phyloP scores from a whole-genome alignment of 1,140 invertebrate genomes.

The Drosophila melanica region DNA sequence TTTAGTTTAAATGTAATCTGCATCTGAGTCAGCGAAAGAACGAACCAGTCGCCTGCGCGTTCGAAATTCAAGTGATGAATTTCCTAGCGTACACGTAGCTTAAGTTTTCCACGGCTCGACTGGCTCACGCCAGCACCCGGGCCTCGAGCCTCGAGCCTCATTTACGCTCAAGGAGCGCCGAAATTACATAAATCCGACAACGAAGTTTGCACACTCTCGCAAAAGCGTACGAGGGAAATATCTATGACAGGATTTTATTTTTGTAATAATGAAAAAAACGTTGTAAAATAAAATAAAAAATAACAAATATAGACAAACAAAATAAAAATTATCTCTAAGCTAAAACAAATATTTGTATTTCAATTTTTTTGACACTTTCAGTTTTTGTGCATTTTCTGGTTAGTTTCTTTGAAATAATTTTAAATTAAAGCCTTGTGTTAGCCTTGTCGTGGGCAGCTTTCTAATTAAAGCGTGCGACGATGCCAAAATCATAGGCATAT shows the following conservation, averaged over 20 bases:
- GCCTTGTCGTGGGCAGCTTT: constrained; percentile 26
- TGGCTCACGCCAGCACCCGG: constrained; percentile 50
- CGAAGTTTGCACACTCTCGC: constrained; percentile 24
- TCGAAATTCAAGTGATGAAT: constrained; percentile 81
- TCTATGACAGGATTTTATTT: background rate
- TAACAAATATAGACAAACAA: too few species aligned
- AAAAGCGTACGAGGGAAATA: background rate
- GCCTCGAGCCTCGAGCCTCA: constrained; percentile 16
- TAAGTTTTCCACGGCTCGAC: constrained; percentile 64
- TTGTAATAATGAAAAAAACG: background rate
- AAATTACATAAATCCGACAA: background rate
- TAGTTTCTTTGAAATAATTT: background rate
- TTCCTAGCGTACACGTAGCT: constrained; percentile 71
- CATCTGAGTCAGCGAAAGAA: constrained; percentile 19
- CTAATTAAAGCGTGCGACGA: constrained; percentile 39
- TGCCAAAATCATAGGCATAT: constrained; percentile 35
- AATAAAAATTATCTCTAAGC: background rate
- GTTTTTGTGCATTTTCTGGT: background rate
- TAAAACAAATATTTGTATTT: background rate
- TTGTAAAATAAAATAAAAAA: background rate
- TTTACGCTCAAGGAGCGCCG: constrained; percentile 18
- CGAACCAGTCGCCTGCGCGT: constrained; percentile 74
- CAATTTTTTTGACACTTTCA: background rate
- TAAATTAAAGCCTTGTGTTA: background rate
- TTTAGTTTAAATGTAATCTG: constrained; percentile 4